phyloP scores from a whole-genome alignment of 2,888 invertebrate genomes.

The Spialia ferax region DNA sequence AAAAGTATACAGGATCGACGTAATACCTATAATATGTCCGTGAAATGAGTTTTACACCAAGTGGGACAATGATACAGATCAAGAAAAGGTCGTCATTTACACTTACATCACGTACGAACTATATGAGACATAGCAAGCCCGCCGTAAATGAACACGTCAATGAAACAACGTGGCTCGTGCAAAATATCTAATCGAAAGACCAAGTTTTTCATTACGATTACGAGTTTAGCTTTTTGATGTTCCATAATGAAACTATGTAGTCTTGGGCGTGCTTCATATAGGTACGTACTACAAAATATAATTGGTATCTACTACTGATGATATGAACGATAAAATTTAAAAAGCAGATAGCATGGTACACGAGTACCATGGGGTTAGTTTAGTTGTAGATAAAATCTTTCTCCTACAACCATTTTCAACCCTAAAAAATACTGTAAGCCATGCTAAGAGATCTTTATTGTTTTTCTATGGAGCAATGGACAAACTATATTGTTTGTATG shows the following conservation, averaged over 20 bases:
- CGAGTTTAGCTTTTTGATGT: slow-evolving; percentile 32
- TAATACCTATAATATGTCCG: background rate
- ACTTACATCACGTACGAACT: slow-evolving; percentile 71
- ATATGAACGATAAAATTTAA: too few species aligned
- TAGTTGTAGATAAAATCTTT: too few species aligned
- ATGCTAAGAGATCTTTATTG: too few species aligned
- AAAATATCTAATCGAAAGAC: slow-evolving; percentile 41
- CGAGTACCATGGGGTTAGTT: too few species aligned
- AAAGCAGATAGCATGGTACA: too few species aligned
- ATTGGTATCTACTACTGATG: background rate
- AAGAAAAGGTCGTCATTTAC: slow-evolving; percentile 38
- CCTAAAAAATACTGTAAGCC: too few species aligned
- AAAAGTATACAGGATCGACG: background rate
- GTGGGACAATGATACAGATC: slow-evolving; percentile 49
- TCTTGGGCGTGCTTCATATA: background rate
- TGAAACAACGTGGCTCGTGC: slow-evolving; percentile 46
- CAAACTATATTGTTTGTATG: too few species aligned
- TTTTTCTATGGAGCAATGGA: too few species aligned
- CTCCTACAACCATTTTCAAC: too few species aligned
- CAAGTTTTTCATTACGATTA: slow-evolving; percentile 43
- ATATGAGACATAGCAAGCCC: slow-evolving; percentile 70
- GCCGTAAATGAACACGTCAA: slow-evolving; percentile 63
- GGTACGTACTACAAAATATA: too few species aligned
- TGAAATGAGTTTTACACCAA: slow-evolving; percentile 39
- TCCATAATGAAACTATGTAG: background rate